Percentiles rank a stretch among this genome's conserved stretches.
Conservation (phyloP, 1,140 invertebrate genomes). For the Drosophila biarmipes region DNA sequence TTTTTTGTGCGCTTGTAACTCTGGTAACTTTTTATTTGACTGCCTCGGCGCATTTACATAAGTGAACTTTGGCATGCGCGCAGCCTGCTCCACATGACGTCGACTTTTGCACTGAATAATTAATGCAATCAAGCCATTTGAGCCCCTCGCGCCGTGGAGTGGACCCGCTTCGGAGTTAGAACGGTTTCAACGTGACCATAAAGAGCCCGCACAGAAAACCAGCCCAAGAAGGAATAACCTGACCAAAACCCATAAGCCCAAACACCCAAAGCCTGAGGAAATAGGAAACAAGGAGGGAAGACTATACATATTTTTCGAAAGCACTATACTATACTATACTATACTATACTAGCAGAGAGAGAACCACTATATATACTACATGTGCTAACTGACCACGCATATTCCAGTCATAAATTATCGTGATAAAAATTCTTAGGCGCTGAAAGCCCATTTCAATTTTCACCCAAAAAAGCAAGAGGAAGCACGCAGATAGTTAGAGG, state of each 20-base stretch:
- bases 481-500: constrained; percentile 4
- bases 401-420: constrained; percentile 77
- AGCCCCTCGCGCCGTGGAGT: constrained; percentile 45
- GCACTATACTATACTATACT: constrained; percentile 49
- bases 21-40: constrained; percentile 48
- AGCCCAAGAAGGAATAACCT: not conserved
- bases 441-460: constrained; percentile 65
- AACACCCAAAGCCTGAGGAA: constrained; percentile 20
- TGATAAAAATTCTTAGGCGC: constrained; percentile 70
- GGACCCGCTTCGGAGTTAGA: constrained; percentile 13
- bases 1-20: constrained; percentile 45
- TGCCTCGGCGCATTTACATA: constrained; percentile 48
- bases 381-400: constrained; percentile 69
- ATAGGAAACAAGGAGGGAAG: constrained; percentile 17
- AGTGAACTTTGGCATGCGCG: constrained; percentile 71
- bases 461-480: constrained; percentile 44
- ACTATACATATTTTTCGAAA: constrained; percentile 54
- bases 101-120: constrained; percentile 73
- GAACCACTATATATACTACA: constrained; percentile 37
- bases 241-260: constrained; percentile 5
- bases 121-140: constrained; percentile 80
- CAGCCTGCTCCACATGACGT: constrained; percentile 20
- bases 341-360: constrained; percentile 12
- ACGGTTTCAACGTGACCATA: constrained; percentile 61
- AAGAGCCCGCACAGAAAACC: not conserved